Conservation (phyloP, 1,140 invertebrate species). For the Aphelenchoides besseyi region DNA sequence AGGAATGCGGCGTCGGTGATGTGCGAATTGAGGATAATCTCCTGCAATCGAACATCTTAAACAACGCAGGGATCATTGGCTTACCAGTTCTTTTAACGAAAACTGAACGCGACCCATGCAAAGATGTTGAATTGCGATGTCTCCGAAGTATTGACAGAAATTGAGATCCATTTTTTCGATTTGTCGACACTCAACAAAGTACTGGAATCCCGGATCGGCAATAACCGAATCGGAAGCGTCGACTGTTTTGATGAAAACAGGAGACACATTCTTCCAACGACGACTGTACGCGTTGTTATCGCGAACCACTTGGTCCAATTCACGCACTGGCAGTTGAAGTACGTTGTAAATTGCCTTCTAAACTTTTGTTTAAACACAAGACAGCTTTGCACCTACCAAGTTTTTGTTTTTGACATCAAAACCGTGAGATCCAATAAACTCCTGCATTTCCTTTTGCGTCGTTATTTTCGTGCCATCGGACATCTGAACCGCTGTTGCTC, state of each 20-base stretch:
- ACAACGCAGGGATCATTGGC: neutral
- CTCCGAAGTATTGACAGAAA: slow-evolving; percentile 60
- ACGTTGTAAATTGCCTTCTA: slow-evolving; percentile 4
- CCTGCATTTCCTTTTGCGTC: slow-evolving; percentile 42
- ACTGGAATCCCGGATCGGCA: slow-evolving; percentile 55
- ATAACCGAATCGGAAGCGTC: slow-evolving; percentile 58
- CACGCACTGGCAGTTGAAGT: slow-evolving; percentile 18
- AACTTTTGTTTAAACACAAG: neutral
- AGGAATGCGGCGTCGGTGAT: slow-evolving; percentile 44
- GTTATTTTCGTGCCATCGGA: slow-evolving; percentile 51
- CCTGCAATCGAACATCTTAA: slow-evolving; percentile 33
- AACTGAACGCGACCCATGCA: slow-evolving; percentile 39
- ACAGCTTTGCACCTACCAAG: slow-evolving; percentile 9
- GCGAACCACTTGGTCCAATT: neutral
- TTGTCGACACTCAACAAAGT: slow-evolving; percentile 46
- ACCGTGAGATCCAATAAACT: slow-evolving; percentile 41
- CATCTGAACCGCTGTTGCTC: slow-evolving; percentile 52
- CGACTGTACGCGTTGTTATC: slow-evolving; percentile 21
- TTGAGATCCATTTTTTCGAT: slow-evolving; percentile 54
- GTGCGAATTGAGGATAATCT: slow-evolving; percentile 52
- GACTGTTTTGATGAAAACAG: slow-evolving; percentile 43
- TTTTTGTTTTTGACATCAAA: slow-evolving; percentile 29
- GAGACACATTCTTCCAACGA: slow-evolving; percentile 42
- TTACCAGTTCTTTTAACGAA: slow-evolving; percentile 51
- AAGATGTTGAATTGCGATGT: slow-evolving; percentile 44